Evolutionary conservation across 2,797 vertebrate genomes (phyloP), one percentile per base, ranked within the genome.

Genomic region (Syncerus caffer): DNA sequence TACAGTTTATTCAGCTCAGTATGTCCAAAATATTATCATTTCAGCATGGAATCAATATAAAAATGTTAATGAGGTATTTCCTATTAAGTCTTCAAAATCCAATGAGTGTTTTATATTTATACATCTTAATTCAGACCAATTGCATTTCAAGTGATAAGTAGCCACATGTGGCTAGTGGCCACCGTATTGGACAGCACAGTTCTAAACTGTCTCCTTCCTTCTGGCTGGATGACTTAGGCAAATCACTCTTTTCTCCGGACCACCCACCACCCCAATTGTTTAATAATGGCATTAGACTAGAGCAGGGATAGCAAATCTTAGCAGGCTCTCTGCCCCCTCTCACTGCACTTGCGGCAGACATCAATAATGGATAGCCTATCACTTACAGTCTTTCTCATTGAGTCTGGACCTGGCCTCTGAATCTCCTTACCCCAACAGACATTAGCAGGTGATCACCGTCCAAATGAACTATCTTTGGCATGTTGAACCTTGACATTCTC

Each of bases 311-410:
- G 25, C 13, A 79, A n/a, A 31, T 34, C 34, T 84, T 27, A 16
- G 25, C 23, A 10, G 0, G 1, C 11, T 31, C 19, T 8, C 2
- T 17, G 19, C 6, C 14, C 14, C 1, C 21, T 27, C 4, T 29
- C 7, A 29, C 58, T 23, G 31, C 5, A 6, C 7, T 12, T 6
- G 55, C 51, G 21, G 67, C 89, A 95, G 92, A 93, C 90, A 95
- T 90, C 51, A 82, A 13, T 51, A 87, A 82, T 64, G 60, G 92
- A 92, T 11, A 78, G 82, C 67, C 67, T 11, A 47, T 71, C 79
- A 3, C 38, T 71, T 17, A 6, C 9, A 23, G 8, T 42, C 80
- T 92, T 80, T n/a, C 51, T 84, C 16, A 51, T 29, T 6, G 25
- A 31, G 50, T 38, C 27, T 67, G 45, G 11, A 29, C 38, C 34